Evolutionary conservation across 2,888 invertebrate species (phyloP), one percentile per base, ranked within the genome.

Genomic region (Hedychridium roseum): DNA sequence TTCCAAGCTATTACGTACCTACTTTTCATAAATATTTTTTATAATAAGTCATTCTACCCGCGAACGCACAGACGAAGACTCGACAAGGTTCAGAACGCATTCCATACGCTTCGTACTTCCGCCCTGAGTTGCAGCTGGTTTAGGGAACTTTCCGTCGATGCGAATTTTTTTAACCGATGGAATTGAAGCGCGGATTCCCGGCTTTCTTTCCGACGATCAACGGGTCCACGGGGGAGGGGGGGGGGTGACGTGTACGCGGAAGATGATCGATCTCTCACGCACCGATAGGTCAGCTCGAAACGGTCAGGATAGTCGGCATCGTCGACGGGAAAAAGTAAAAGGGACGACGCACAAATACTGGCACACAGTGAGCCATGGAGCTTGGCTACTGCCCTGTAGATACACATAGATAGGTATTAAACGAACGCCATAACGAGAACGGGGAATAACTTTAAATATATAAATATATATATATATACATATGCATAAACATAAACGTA

Each of bases 351-450:
- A n/a, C n/a, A 46, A 44, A 50, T 48, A 43, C 50, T 67, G 62
- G 59, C 55, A 45, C 23, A 54, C 68, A 65, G 62, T 66, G 58
- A 61, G 64, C 67, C 68, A 66, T 58, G 64, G 61, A 53, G 57
- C 62, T 66, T 69, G 70, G 60, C 66, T 71, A 69, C 66, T 71
- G 69, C 66, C 69, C 66, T 71, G 68, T 68, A 73, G 66, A 69
- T 70, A 68, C 57, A 57, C 57, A 58, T 70, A 68, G 56, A 68
- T 71, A 70, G 64, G 56, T 60, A 60, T 57, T 51, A 45, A 55
- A 58, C 52, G 57, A 59, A 47, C 48, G 54, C 38, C 34, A 42
- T 55, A 45, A 56, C 41, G 46, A 42, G 50, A 44, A 32, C 18
- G 34, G 49, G 46, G 35, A 51, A 50, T 58, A 43, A 61, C 52